phyloP scores from a whole-genome alignment of 2,113 vertebrate genomes.

The Chloropsis cyanopogon region DNA sequence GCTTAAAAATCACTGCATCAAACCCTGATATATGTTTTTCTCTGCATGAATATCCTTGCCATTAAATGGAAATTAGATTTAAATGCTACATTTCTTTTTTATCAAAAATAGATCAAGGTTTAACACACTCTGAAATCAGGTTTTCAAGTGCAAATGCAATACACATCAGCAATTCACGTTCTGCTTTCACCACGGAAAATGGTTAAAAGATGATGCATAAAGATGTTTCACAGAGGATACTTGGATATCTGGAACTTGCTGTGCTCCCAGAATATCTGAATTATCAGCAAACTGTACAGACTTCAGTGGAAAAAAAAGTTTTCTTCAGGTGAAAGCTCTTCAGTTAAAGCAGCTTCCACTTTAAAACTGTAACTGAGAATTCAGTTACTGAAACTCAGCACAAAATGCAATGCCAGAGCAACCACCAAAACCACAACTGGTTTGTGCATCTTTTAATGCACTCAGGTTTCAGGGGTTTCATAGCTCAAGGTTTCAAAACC shows the following conservation, averaged over 20 bases:
- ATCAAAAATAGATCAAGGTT: constrained; percentile 51
- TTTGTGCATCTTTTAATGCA: not conserved
- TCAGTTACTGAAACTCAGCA: not conserved
- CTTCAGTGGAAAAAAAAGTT: not conserved
- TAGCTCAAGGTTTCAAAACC: not conserved
- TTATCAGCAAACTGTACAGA: not conserved
- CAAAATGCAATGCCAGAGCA: not conserved
- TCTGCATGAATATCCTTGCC: constrained; percentile 20
- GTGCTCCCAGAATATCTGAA: not conserved
- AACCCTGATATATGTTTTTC: constrained; percentile 11
- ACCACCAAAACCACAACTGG: not conserved
- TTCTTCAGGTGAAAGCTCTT: not conserved
- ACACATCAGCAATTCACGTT: not conserved
- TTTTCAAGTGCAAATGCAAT: constrained; percentile 52
- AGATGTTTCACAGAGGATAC: not conserved
- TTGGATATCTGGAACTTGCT: not conserved
- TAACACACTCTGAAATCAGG: constrained; percentile 21
- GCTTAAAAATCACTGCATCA: constrained; percentile 50
- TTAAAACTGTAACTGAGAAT: not conserved
- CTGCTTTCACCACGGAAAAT: constrained; percentile 6
- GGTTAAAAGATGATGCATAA: not conserved
- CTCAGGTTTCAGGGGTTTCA: not conserved
- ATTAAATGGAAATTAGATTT: constrained; percentile 45
- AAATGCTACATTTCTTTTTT: constrained; percentile 34
- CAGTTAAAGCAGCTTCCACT: not conserved